Evolutionary conservation across 2,113 vertebrate genomes (phyloP), one percentile per base, ranked within the genome.

Genomic region (Scomber japonicus): DNA sequence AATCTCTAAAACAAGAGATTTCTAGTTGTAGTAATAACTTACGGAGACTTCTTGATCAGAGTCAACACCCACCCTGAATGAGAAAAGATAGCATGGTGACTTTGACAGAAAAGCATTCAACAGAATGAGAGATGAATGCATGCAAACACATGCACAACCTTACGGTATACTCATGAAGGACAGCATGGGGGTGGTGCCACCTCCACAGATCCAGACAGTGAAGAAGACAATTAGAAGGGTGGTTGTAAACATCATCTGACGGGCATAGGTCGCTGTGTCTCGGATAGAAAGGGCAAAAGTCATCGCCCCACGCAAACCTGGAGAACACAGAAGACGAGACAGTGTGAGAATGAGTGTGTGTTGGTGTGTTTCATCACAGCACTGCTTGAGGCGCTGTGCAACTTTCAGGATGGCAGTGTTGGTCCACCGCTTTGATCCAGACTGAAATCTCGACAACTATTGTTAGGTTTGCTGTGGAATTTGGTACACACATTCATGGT

Each of bases 201-300:
- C 98, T 0, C 98, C 98, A 2, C 98, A 99, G 13, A 99, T 94
- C 98, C 97, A 99, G 8, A 99, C 98, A 0, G 98, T 99, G 84
- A 98, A 97, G 92, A 99, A 99, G 85, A 99, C 98, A 0, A 99
- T 98, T 62, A 99, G 95, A 17, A 99, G 96, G 0, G 97, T 99
- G 1, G 97, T 99, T 68, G 97, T 97, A 90, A 99, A 99, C 97
- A 98, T 99, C 97, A 98, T 98, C 87, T 97, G 97, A 24, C 97
- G 95, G 0, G 98, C 97, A 0, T 99, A 99, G 0, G 97, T 98
- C 21, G 97, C 96, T 0, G 98, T 99, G 89, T 99, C 98, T 0
- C 98, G 93, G 91, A 99, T 99, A 21, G 98, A 97, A 75, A 99
- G 92, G 11, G 98, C 98, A 30, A 99, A 99, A 0, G 98, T 96